These are phyloP conservation scores for Myotis vivesi DNA, from an alignment of 2,797 vertebrate genomes.

Conservation along the genomic window DNA sequence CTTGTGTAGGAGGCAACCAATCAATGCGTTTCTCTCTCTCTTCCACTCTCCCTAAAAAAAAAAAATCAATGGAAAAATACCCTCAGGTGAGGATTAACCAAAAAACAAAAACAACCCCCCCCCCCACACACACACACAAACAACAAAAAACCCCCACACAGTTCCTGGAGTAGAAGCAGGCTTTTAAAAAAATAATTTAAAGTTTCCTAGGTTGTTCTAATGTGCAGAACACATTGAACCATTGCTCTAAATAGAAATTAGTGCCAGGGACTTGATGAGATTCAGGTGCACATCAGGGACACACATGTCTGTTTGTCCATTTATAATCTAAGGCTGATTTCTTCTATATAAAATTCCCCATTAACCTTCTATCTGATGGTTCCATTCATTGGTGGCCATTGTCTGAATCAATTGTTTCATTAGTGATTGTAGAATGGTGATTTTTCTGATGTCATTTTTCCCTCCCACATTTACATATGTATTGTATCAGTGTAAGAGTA, in stretches of 20 bases:
- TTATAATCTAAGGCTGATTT: not conserved
- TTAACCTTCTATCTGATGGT: not conserved
- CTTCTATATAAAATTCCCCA: not conserved
- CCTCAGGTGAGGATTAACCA: too few species aligned
- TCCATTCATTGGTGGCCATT: not conserved
- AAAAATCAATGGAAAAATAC: too few species aligned
- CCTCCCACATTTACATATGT: rapidly evolving
- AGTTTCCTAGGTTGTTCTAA: not conserved
- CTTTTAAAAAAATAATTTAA: too few species aligned
- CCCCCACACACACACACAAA: too few species aligned
- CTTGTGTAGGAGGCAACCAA: too few species aligned
- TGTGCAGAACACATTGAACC: not conserved
- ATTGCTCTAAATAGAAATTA: not conserved
- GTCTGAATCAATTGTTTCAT: not conserved
- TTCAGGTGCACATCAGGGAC: not conserved
- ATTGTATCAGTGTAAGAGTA: too few species aligned
- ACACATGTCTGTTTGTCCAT: not conserved
- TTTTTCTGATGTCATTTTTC: not conserved
- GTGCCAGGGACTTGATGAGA: not conserved
- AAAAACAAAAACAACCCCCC: too few species aligned
- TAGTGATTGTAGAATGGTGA: too few species aligned
- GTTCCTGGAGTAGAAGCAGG: not conserved
- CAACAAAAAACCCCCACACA: too few species aligned
- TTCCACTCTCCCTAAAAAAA: too few species aligned
- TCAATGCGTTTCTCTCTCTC: too few species aligned